Evolutionary conservation across 1,140 invertebrate species (phyloP), one percentile per base, ranked within the genome.

Genomic region (Cataglyphis hispanica): DNA sequence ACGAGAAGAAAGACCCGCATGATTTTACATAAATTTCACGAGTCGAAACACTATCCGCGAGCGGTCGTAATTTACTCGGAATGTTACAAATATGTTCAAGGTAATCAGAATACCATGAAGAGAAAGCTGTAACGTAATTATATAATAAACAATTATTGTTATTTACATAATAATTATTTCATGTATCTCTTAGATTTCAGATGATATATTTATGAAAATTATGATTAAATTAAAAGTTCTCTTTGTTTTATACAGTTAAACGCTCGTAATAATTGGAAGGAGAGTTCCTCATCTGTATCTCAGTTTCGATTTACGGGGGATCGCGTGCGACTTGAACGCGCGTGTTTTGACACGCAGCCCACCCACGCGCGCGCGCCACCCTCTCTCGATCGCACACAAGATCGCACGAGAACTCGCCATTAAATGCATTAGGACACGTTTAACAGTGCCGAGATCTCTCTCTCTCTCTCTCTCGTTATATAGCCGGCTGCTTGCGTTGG

Each of bases 391-490:
- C 81, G 60, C 72, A 81, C 87, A 87, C 89, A 11, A 43, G 11
- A 46, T 89, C 84, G 88, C 91, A 94, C 92, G 91, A 90, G 91
- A 93, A 93, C 91, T 92, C 90, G 91, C 92, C 92, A 93, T 95
- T 95, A 95, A 94, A 92, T 92, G 92, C 91, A 94, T 94, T 94
- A 94, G 92, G 91, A 90, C 92, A 84, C 89, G 91, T 94, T 94
- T 94, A 93, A 93, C 91, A 87, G 86, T 66, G 56, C 46, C 50
- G 53, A 61, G 77, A 64, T 84, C 81, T 75, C 81, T 78, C 81
- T 85, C 85, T 70, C 88, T 89, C 61, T 84, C 81, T 75, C 81
- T 78, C 81, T 85, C 85, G 74, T 89, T 89, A 74, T 83, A 81
- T 85, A 78, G 86, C 76, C 81, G 72, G 80, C 77, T 4, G 67